Conservation (phyloP, 1,140 invertebrate species). For the Lasioglossum baleicum region DNA sequence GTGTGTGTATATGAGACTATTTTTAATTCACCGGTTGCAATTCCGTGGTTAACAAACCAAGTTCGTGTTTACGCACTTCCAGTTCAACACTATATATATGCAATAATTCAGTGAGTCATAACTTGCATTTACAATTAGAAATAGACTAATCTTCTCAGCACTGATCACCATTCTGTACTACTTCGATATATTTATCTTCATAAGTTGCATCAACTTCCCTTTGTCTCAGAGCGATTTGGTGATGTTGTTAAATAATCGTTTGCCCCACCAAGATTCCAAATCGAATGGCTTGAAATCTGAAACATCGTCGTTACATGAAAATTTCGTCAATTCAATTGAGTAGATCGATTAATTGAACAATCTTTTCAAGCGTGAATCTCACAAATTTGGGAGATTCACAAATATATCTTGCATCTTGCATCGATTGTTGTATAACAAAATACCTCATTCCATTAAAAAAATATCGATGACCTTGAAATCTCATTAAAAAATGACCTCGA, state of each 20-base stretch:
- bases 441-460: no score
- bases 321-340: slow-evolving; percentile 28
- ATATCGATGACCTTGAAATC: no score
- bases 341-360: background rate
- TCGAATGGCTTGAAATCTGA: slow-evolving; percentile 92
- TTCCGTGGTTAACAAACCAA: slow-evolving; percentile 14
- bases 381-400: no score
- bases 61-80: slow-evolving; percentile 7
- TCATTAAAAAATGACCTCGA: no score
- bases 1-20: slow-evolving; percentile 5
- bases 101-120: slow-evolving; percentile 27
- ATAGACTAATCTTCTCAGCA: slow-evolving; percentile 31
- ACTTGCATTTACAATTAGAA: slow-evolving; percentile 33
- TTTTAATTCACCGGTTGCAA: slow-evolving; percentile 4
- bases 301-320: slow-evolving; percentile 62
- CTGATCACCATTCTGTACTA: slow-evolving; percentile 45
- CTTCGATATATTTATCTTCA: slow-evolving; percentile 20
- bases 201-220: slow-evolving; percentile 23
- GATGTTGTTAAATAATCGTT: slow-evolving; percentile 89
- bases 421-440: no score
- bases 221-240: slow-evolving; percentile 85
- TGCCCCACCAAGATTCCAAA: slow-evolving; percentile 93
- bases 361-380: no score
- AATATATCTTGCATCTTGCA: no score
- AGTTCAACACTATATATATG: slow-evolving; percentile 45